Evolutionary conservation across 1,140 invertebrate genomes (phyloP).

Genomic region (Hyles euphorbiae): DNA sequence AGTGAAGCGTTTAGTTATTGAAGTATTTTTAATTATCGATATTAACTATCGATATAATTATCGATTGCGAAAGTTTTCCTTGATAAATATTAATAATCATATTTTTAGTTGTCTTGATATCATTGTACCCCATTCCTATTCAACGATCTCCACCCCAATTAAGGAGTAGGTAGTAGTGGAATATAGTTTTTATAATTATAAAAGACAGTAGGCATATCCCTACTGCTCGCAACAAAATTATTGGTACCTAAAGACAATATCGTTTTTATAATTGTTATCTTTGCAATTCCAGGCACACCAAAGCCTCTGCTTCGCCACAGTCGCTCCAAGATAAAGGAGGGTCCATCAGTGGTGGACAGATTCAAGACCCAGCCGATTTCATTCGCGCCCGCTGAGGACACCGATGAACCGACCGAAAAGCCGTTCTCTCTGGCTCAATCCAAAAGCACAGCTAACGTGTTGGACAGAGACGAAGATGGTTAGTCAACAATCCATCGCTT

Average conservation of each 20-base stretch:
- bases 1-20: too few species aligned
- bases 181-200: too few species aligned
- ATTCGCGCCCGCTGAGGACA: constrained; percentile 30
- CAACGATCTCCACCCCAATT: too few species aligned
- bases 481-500: constrained; percentile 20
- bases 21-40: too few species aligned
- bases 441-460: constrained; percentile 65
- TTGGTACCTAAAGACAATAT: background rate
- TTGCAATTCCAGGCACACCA: constrained; percentile 58
- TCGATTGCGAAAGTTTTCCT: too few species aligned
- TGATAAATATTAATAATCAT: too few species aligned
- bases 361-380: constrained; percentile 65
- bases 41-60: too few species aligned
- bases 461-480: constrained; percentile 75
- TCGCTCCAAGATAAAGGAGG: constrained; percentile 65
- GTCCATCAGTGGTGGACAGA: constrained; percentile 57
- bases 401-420: constrained; percentile 25
- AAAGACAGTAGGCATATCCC: too few species aligned
- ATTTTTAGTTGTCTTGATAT: too few species aligned
- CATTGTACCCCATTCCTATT: too few species aligned
- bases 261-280: constrained; percentile 6
- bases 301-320: constrained; percentile 69
- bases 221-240: too few species aligned
- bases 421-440: constrained; percentile 58
- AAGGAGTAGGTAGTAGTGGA: too few species aligned